Percentiles rank a stretch among this genome's conserved stretches.
Evolutionary conservation across 2,113 vertebrate genomes (phyloP).

Genomic region (Prolemur simus): DNA sequence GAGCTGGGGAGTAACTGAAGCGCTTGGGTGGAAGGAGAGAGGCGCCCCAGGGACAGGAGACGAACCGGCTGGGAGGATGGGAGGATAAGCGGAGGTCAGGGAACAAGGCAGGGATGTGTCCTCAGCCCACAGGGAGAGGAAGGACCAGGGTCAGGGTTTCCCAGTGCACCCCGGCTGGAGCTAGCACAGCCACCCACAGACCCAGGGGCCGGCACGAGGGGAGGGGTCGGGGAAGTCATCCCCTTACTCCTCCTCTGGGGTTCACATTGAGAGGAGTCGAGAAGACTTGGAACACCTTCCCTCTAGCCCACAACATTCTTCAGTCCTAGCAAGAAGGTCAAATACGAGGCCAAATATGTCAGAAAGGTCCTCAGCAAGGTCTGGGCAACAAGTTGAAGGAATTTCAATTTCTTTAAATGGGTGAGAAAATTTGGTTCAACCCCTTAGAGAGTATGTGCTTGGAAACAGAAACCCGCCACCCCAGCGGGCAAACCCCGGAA

Average conservation of each 20-base stretch:
- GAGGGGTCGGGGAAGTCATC: accelerated
- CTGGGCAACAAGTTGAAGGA: not conserved
- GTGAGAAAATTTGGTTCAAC: not conserved
- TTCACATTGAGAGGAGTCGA: not conserved
- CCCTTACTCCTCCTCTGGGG: not conserved
- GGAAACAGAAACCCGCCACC: not conserved
- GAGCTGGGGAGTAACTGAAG: not conserved
- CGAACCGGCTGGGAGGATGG: not conserved
- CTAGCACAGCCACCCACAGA: not conserved
- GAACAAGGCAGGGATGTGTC: not conserved
- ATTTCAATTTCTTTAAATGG: not conserved
- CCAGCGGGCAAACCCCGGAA: accelerated
- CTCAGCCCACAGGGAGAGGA: not conserved
- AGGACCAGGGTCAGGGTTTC: not conserved
- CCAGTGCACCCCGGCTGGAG: not conserved
- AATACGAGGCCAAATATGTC: not conserved
- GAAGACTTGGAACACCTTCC: not conserved
- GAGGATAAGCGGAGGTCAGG: not conserved
- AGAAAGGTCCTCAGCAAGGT: not conserved
- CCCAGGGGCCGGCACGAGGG: not conserved
- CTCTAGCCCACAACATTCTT: not conserved
- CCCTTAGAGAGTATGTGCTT: not conserved
- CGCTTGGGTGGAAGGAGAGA: not conserved
- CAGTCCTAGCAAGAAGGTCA: not conserved
- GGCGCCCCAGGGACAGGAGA: not conserved